Evolutionary conservation across 2,888 invertebrate genomes (phyloP), one percentile per base, ranked within the genome.

Genomic region (Griposia aprilina): DNA sequence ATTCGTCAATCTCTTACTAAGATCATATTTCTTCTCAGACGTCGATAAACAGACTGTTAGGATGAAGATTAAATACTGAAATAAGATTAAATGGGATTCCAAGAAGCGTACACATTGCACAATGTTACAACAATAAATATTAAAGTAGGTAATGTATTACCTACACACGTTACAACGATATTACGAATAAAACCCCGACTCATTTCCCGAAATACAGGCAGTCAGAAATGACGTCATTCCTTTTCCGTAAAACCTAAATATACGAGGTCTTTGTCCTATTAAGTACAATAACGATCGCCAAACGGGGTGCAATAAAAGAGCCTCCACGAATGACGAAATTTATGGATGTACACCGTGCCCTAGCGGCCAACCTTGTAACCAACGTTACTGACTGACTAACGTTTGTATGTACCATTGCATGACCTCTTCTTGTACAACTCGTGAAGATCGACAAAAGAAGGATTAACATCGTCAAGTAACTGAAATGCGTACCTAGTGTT

Each of bases 291-390:
- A 72, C 75, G 73, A 80, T 73, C 15, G 45, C 8, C 68, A 20
- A 81, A 68, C 48, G 41, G 82, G 83, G 78, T 78, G 45, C 52
- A 81, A 82, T 81, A 82, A 82, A 82, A 59, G 26, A 83, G 20
- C 26, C 71, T 45, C 23, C 57, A 50, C 57, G 10, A 69, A 69
- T 69, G 11, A 55, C 3, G 36, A 17, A 63, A n/a, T 82, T 65
- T 36, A 26, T 63, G 15, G 15, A 8, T 23, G 59, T 36, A 7
- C 15, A 52, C n/a, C 79, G 23, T 36, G 23, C 72, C 48, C 30
- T n/a, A 45, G 13, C 10, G 41, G 36, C 5, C 55, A 67, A 15
- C 23, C 6, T 8, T 23, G 52, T 15, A 10, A n/a, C 41, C 26
- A 20, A 45, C 66, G 1, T 20, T 20, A 26, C 26, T 66, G 45